A percentile compares a stretch with the other conserved stretches of the same genome.
These are phyloP conservation scores for Tokudaia muenninki DNA, from an alignment of 2,797 vertebrate genomes.

Conservation along the genomic window DNA sequence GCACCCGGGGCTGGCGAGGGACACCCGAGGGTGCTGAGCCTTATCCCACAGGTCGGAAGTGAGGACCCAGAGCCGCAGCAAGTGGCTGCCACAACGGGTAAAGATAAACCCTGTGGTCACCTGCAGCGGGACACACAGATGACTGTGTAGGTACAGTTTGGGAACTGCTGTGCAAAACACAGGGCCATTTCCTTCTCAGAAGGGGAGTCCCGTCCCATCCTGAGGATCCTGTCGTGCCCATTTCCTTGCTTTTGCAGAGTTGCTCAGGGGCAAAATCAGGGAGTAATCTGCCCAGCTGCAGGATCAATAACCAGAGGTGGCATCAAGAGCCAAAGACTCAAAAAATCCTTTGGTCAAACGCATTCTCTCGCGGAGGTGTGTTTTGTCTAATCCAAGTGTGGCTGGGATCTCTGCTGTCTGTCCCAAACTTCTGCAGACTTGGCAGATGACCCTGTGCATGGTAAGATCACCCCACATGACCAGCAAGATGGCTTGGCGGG, in stretches of 20 bases:
- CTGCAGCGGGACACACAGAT: neutral
- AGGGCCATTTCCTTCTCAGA: neutral
- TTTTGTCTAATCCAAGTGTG: neutral
- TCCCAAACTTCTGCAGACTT: neutral
- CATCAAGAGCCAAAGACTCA: neutral
- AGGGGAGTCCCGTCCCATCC: neutral
- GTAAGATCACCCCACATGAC: neutral
- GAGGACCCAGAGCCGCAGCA: neutral
- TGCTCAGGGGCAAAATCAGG: neutral
- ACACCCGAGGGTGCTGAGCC: neutral
- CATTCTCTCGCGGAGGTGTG: neutral
- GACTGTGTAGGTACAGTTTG: neutral
- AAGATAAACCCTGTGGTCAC: neutral
- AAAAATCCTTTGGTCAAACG: neutral
- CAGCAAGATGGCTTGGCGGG: neutral
- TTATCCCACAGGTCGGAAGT: neutral
- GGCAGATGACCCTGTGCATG: neutral
- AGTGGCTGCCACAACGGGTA: neutral
- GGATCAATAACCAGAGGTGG: neutral
- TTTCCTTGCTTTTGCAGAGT: neutral
- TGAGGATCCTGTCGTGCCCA: rapidly evolving
- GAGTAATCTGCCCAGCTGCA: neutral
- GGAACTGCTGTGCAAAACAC: neutral
- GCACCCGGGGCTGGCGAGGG: neutral
- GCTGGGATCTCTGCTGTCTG: neutral